Conservation (phyloP, 1,140 invertebrate species). For the Psilanteris sp. region DNA sequence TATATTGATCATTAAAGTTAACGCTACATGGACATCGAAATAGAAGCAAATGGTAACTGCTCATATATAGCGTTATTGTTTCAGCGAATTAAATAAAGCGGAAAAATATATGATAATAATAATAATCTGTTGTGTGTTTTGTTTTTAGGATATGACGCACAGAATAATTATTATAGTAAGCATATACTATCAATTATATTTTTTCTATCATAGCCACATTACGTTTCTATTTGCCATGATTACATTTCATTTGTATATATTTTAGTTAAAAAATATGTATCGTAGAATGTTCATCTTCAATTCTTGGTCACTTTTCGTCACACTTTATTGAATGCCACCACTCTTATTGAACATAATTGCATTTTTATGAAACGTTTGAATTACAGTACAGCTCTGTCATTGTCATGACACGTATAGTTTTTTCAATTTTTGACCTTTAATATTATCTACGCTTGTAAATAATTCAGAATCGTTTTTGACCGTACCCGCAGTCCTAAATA, state of each 20-base stretch:
- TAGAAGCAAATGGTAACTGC: neutral
- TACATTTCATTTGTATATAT: slow-evolving; percentile 37
- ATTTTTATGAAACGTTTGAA: slow-evolving; percentile 12
- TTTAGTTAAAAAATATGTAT: slow-evolving; percentile 16
- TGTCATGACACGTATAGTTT: no score
- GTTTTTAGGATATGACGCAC: slow-evolving; percentile 55
- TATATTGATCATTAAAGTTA: no score
- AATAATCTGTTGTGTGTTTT: slow-evolving; percentile 33
- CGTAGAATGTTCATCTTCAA: slow-evolving; percentile 49
- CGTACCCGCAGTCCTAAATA: no score
- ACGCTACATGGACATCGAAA: no score
- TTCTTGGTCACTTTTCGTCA: slow-evolving; percentile 49
- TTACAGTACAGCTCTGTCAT: slow-evolving; percentile 17
- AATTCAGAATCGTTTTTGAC: neutral
- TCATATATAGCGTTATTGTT: slow-evolving; percentile 8
- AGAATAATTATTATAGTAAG: slow-evolving; percentile 62
- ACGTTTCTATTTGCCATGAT: slow-evolving; percentile 12
- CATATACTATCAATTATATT: slow-evolving; percentile 41
- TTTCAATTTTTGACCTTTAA: slow-evolving; percentile 23
- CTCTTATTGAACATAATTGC: slow-evolving; percentile 18
- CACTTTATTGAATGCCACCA: slow-evolving; percentile 38
- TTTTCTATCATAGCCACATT: slow-evolving; percentile 32
- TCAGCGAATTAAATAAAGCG: slow-evolving; percentile 10
- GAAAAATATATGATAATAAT: slow-evolving; percentile 25
- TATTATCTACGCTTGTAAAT: neutral